These are phyloP conservation scores for Planococcus citri DNA, from an alignment of 1,140 invertebrate species.

Conservation along the genomic window DNA sequence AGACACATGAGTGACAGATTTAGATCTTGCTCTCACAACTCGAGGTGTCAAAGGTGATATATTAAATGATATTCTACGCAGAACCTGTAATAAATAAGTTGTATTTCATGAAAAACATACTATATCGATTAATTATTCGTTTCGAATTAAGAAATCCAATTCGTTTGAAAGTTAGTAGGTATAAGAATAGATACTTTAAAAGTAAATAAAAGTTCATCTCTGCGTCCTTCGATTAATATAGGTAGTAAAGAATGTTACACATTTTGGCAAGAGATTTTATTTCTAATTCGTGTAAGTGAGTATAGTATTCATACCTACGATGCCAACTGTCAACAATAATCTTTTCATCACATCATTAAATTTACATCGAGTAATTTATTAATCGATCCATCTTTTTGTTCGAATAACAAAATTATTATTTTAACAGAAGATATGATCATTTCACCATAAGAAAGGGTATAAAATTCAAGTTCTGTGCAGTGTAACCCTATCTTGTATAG, in stretches of 20 bases:
- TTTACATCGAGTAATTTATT: no score
- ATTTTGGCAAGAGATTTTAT: not conserved
- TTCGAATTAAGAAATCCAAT: no score
- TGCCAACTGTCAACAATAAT: not conserved
- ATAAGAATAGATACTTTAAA: no score
- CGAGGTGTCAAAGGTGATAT: not conserved
- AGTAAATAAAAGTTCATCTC: not conserved
- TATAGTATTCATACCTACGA: not conserved
- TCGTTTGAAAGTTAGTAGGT: no score
- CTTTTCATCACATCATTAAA: not conserved
- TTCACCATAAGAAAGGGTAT: no score
- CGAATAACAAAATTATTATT: no score
- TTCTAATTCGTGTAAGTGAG: not conserved
- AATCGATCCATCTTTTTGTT: no score
- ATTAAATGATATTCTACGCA: not conserved
- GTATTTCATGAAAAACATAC: no score
- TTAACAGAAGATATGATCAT: no score
- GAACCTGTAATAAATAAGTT: not conserved
- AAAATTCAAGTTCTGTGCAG: no score
- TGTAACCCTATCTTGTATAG: no score
- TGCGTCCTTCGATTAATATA: not conserved
- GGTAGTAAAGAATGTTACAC: not conserved
- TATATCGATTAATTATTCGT: no score
- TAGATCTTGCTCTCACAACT: not conserved
- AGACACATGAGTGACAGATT: constrained; percentile 5